Evolutionary conservation across 23 tunicate genomes (phyloP).

Genomic region (Trididemnum miniatum): DNA sequence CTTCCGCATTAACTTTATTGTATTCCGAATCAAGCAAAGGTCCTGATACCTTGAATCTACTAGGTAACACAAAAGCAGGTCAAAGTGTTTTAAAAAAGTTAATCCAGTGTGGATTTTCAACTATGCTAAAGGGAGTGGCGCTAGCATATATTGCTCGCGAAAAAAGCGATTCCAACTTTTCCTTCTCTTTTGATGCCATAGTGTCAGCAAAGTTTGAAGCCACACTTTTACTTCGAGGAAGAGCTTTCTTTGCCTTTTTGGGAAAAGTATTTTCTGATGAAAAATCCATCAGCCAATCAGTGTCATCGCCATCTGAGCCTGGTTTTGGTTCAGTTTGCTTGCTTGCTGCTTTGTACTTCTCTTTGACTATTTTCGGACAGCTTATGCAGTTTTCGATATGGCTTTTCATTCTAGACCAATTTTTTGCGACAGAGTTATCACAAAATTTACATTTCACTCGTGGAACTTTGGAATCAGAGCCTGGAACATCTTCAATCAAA

Average conservation of each 20-base stretch:
- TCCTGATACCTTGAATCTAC: background rate
- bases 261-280: background rate
- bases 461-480: background rate
- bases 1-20: background rate
- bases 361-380: conserved; percentile 1
- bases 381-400: background rate
- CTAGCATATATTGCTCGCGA: no score
- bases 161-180: no score
- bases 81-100: background rate
- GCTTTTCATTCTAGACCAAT: background rate
- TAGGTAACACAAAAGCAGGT: no score
- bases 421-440: background rate
- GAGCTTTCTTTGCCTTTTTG: background rate
- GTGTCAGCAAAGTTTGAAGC: background rate
- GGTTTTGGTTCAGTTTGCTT: no score
- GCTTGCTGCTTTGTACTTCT: background rate
- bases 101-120: background rate
- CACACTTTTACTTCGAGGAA: background rate
- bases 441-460: conserved; percentile 1
- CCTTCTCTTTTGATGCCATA: background rate
- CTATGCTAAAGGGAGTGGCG: background rate
- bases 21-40: background rate
- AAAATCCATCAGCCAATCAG: background rate
- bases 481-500: no score
- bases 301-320: background rate